A percentile compares a stretch with the other conserved stretches of the same genome.
Evolutionary conservation across 1,140 invertebrate genomes (phyloP).

Genomic region (Coboldia fuscipes): DNA sequence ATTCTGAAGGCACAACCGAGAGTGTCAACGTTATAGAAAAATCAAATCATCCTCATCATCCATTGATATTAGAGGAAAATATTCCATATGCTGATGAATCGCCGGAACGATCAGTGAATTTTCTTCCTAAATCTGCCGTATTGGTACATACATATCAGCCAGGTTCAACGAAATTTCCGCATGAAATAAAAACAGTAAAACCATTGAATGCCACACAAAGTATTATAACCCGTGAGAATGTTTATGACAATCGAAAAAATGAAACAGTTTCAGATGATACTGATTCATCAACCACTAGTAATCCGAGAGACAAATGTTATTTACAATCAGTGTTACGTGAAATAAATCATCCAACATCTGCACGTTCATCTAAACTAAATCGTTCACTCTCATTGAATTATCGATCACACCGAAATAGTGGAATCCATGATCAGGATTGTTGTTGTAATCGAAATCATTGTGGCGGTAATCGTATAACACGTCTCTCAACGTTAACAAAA

Average conservation of each 20-base stretch:
- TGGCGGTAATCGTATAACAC: slow-evolving; percentile 25
- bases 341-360: slow-evolving; percentile 3
- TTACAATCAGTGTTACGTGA: slow-evolving; percentile 1
- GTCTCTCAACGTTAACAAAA: slow-evolving; percentile 49
- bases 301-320: slow-evolving; percentile 16
- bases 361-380: slow-evolving; percentile 19
- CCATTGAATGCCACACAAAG: not conserved
- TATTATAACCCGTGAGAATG: not conserved
- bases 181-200: not conserved
- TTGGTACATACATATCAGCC: not conserved
- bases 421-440: no score
- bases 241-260: not conserved
- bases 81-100: slow-evolving; percentile 30
- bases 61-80: slow-evolving; percentile 20
- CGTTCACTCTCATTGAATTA: slow-evolving; percentile 38
- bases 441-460: slow-evolving; percentile 11
- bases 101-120: slow-evolving; percentile 15
- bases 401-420: slow-evolving; percentile 20
- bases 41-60: slow-evolving; percentile 9
- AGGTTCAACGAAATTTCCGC: not conserved
- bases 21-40: slow-evolving; percentile 4
- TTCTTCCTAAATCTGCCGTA: not conserved
- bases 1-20: slow-evolving; percentile 9
- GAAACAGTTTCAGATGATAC: slow-evolving; percentile 13
- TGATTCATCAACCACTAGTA: slow-evolving; percentile 19